Conservation (phyloP, 2,797 vertebrate genomes). For the Gastrophryne carolinensis region DNA sequence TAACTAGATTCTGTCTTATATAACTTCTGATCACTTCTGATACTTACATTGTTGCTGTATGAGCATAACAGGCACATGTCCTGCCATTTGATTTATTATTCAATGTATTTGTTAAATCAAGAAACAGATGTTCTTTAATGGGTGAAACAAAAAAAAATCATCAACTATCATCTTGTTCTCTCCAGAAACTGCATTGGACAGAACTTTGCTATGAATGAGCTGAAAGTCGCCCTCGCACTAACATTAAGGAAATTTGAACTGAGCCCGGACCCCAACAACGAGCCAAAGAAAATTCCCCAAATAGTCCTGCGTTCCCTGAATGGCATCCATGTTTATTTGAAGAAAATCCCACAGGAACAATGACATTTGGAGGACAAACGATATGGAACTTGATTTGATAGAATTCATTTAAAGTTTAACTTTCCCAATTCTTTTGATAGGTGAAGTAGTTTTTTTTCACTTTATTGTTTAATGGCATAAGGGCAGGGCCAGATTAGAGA, state of each 20-base stretch:
- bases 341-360: slow-evolving; percentile 42
- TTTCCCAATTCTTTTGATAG: too few species aligned
- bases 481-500: too few species aligned
- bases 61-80: background rate
- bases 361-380: background rate
- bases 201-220: slow-evolving; percentile 85
- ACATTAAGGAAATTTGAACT: slow-evolving; percentile 77
- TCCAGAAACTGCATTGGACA: slow-evolving; percentile 89
- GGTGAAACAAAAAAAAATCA: background rate
- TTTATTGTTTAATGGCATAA: too few species aligned
- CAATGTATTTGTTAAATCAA: background rate
- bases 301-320: slow-evolving; percentile 76
- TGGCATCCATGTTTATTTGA: slow-evolving; percentile 75
- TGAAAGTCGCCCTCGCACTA: slow-evolving; percentile 79
- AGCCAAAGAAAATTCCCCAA: slow-evolving; percentile 62
- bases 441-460: too few species aligned
- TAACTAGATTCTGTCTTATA: too few species aligned
- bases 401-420: too few species aligned
- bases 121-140: background rate
- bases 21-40: background rate
- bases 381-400: too few species aligned
- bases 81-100: background rate
- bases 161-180: background rate
- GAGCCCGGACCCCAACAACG: slow-evolving; percentile 62
- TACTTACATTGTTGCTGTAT: background rate